Percentiles rank a stretch among this genome's conserved stretches.
Conservation (phyloP, 1,140 invertebrate genomes). For the Steinernema feltiae region DNA sequence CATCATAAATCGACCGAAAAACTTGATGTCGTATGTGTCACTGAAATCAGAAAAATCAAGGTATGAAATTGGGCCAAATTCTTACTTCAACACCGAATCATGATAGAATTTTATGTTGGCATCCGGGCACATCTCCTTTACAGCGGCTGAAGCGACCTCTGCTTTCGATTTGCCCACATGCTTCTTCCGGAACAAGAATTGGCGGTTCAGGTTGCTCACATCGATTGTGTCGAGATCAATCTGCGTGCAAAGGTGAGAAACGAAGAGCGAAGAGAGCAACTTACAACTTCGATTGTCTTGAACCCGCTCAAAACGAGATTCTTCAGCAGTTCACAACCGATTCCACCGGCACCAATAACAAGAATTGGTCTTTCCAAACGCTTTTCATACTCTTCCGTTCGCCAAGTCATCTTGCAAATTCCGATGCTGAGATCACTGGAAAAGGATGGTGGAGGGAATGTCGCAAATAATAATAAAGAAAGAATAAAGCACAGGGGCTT, state of each 20-base stretch:
- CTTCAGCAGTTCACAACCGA: constrained; percentile 96
- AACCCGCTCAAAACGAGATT: constrained; percentile 93
- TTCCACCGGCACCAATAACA: constrained; percentile 95
- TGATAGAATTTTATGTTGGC: constrained; percentile 81
- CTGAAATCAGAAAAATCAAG: constrained; percentile 63
- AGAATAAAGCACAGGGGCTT: not conserved
- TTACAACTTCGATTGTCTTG: constrained; percentile 83
- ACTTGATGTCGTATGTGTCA: constrained; percentile 78
- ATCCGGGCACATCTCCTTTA: constrained; percentile 74
- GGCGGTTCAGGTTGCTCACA: constrained; percentile 96
- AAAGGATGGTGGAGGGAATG: not conserved
- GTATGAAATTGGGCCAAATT: not conserved
- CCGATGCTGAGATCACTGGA: not conserved
- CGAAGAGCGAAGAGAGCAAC: constrained; percentile 53
- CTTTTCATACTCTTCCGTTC: not conserved
- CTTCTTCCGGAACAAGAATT: constrained; percentile 92
- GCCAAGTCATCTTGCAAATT: not conserved
- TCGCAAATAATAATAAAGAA: not conserved
- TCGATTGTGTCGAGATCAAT: constrained; percentile 99
- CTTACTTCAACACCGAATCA: constrained; percentile 83
- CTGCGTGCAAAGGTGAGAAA: constrained; percentile 63
- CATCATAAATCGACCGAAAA: constrained; percentile 82
- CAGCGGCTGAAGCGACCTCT: constrained; percentile 75
- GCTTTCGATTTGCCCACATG: constrained; percentile 95
- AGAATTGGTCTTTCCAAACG: constrained; percentile 62